Evolutionary conservation across 2,113 vertebrate genomes (phyloP).

Genomic region (Malurus elegans): DNA sequence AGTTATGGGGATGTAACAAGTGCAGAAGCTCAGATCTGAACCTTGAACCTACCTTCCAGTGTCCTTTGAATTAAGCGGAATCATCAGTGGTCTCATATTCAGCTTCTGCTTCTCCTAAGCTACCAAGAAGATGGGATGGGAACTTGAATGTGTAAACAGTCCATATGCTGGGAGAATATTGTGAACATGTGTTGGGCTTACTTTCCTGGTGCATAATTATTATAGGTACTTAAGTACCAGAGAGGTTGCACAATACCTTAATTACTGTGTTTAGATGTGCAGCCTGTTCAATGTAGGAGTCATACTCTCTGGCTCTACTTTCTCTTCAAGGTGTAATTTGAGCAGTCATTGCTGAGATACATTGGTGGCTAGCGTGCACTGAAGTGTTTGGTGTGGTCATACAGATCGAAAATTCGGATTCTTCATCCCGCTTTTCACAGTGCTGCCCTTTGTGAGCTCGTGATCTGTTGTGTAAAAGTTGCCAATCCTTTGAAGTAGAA

Average conservation of each 20-base stretch:
- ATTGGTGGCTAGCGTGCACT: neutral
- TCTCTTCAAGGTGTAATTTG: conserved; percentile 61
- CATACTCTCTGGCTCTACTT: conserved; percentile 55
- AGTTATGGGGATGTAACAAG: neutral
- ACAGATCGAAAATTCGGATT: neutral
- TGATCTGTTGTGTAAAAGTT: neutral
- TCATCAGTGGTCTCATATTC: neutral
- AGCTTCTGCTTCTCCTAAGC: neutral
- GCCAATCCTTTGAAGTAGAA: neutral
- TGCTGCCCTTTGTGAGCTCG: neutral
- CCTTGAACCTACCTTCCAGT: neutral
- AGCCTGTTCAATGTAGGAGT: conserved; percentile 15
- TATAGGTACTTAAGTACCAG: conserved; percentile 11
- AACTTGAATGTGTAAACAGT: conserved; percentile 33
- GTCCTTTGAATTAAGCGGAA: neutral
- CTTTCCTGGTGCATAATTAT: conserved; percentile 53
- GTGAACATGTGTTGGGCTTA: conserved; percentile 23
- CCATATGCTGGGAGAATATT: neutral
- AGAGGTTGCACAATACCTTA: conserved; percentile 33
- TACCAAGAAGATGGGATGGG: neutral
- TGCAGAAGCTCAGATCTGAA: neutral
- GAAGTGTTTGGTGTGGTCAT: neutral
- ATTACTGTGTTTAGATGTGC: conserved; percentile 46
- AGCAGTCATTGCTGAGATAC: neutral
- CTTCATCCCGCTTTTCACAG: neutral